Conservation (phyloP, 2,888 invertebrate species). For the Ectemnius lituratus region DNA sequence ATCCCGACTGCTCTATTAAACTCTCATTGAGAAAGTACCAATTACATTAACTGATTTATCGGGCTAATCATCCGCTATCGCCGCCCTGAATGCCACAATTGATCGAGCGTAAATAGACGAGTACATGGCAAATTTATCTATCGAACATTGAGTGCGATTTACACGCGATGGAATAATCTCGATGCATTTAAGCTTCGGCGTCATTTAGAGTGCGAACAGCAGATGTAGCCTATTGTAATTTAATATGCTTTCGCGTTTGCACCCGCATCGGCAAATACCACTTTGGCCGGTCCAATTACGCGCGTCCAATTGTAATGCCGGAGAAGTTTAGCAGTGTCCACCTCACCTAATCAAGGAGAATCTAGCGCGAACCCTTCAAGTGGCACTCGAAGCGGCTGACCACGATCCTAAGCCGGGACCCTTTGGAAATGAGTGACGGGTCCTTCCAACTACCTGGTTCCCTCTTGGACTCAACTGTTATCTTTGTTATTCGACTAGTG, state of each 20-base stretch:
- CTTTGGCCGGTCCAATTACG: not conserved
- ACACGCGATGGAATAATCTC: not conserved
- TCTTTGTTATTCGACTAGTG: too few relatives aligned
- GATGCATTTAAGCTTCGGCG: not conserved
- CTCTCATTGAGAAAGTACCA: slow-evolving; percentile 1
- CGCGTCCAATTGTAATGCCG: not conserved
- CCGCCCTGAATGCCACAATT: not conserved
- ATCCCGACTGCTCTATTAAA: not conserved
- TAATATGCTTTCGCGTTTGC: slow-evolving; percentile 1
- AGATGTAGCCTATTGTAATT: slow-evolving; percentile 3
- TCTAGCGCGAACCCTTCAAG: too few relatives aligned
- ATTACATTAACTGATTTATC: not conserved
- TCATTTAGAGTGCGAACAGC: not conserved
- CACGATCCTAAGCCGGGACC: too few relatives aligned
- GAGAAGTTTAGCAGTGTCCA: not conserved
- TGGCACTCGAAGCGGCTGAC: too few relatives aligned
- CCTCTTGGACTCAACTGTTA: too few relatives aligned
- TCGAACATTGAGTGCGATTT: too few relatives aligned
- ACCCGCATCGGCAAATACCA: not conserved
- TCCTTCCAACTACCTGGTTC: too few relatives aligned
- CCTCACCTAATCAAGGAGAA: too few relatives aligned
- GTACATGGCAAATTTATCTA: not conserved
- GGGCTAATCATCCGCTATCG: not conserved
- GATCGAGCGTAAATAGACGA: not conserved
- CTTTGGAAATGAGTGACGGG: too few relatives aligned